Percentiles rank a stretch among this genome's conserved stretches.
phyloP scores from a whole-genome alignment of 2,113 vertebrate genomes.

The Vulpes ferrilata region DNA sequence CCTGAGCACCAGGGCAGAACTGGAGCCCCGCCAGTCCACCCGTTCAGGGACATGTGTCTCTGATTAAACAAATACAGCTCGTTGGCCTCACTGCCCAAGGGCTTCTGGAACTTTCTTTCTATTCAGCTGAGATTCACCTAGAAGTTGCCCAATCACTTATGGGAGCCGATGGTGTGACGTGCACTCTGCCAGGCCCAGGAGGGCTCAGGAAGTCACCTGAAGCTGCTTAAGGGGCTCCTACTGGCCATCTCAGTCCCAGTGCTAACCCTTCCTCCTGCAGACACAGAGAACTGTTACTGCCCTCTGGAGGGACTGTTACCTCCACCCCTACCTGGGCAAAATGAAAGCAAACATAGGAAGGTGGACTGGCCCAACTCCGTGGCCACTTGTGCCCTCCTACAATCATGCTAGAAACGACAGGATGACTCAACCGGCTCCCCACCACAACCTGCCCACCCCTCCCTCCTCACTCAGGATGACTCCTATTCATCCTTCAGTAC shows the following conservation, averaged over 20 bases:
- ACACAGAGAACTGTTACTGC: accelerated
- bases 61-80: neutral
- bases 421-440: accelerated
- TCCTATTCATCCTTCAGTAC: neutral
- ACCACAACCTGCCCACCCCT: accelerated
- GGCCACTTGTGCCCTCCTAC: neutral
- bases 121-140: neutral
- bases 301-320: neutral
- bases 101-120: neutral
- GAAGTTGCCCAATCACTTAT: neutral
- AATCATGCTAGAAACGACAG: accelerated
- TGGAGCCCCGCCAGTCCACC: neutral
- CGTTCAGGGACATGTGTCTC: neutral
- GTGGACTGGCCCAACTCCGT: neutral
- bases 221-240: neutral
- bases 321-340: accelerated
- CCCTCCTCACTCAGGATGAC: neutral
- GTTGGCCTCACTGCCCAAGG: neutral
- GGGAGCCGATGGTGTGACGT: accelerated
- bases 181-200: neutral
- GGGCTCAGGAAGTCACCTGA: neutral
- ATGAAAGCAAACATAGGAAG: neutral
- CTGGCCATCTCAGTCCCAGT: accelerated
- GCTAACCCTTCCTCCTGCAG: neutral
- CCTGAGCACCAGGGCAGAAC: neutral